These are phyloP conservation scores for Oreortyx pictus DNA, from an alignment of 2,797 vertebrate genomes.

Conservation along the genomic window DNA sequence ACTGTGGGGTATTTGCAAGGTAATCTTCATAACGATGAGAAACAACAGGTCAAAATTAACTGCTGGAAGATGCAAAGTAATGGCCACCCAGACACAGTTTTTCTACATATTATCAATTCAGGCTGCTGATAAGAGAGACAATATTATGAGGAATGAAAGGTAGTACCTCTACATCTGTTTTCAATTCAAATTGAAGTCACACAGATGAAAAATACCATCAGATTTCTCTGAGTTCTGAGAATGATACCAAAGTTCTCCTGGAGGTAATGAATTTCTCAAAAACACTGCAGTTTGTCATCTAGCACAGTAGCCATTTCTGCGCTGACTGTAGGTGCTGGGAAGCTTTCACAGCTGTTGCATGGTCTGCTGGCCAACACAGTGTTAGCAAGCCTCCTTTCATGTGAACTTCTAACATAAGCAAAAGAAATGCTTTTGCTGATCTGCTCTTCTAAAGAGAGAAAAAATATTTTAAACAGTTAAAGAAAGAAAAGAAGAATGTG, in stretches of 20 bases:
- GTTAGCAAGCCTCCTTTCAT: not conserved
- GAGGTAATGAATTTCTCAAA: slow-evolving; percentile 16
- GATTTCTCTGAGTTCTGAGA: slow-evolving; percentile 51
- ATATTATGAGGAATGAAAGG: slow-evolving; percentile 27
- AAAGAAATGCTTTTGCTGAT: not conserved
- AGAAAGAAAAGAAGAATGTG: not conserved
- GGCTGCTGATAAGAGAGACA: slow-evolving; percentile 58
- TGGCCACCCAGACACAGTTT: slow-evolving; percentile 7
- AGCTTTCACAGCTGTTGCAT: not conserved
- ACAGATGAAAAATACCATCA: slow-evolving; percentile 39
- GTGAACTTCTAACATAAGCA: not conserved
- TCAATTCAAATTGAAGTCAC: slow-evolving; percentile 53
- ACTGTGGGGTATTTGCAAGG: not conserved
- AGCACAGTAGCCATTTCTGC: not conserved
- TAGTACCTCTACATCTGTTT: slow-evolving; percentile 44
- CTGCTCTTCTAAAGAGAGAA: not conserved
- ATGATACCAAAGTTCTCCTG: slow-evolving; percentile 16
- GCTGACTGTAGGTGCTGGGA: not conserved
- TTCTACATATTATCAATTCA: slow-evolving; percentile 53
- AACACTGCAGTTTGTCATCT: slow-evolving; percentile 1
- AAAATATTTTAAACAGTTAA: not conserved
- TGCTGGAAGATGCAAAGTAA: slow-evolving; percentile 36
- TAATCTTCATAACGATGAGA: slow-evolving; percentile 6
- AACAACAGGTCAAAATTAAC: slow-evolving; percentile 29
- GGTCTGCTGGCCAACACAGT: not conserved